Conservation (phyloP, 2,888 invertebrate genomes). For the Dryocosmus kuriphilus region DNA sequence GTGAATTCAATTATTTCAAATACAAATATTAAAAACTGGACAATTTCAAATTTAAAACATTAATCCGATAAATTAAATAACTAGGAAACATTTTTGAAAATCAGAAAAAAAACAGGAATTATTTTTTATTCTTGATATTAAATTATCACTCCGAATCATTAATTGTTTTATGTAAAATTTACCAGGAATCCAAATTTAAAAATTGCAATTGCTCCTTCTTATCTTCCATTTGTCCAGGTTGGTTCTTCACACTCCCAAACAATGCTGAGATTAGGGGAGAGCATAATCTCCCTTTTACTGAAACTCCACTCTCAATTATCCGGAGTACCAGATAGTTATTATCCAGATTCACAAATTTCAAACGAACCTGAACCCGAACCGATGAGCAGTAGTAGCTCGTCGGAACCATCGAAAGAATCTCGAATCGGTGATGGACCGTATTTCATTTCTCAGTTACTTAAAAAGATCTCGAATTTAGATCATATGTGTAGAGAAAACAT, state of each 20-base stretch:
- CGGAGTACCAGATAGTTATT: conserved; percentile 89
- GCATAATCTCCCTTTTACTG: conserved; percentile 92
- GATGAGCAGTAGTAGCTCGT: conserved; percentile 58
- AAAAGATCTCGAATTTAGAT: conserved; percentile 86
- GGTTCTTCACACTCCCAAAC: conserved; percentile 71
- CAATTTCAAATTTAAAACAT: no score
- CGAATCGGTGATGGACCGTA: conserved; percentile 91
- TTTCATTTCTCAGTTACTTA: conserved; percentile 90
- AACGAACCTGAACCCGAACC: conserved; percentile 67
- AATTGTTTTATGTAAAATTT: no score
- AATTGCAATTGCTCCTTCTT: no score
- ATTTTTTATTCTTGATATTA: no score
- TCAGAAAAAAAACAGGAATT: no score
- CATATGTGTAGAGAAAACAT: conserved; percentile 85
- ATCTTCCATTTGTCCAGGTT: conserved; percentile 51
- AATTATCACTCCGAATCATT: no score
- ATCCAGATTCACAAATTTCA: conserved; percentile 65
- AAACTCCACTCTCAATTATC: conserved; percentile 94
- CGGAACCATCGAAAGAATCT: conserved; percentile 65
- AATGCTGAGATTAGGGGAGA: conserved; percentile 86
- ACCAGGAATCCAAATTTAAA: no score
- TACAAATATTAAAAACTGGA: no score
- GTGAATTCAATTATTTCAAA: no score
- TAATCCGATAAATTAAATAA: no score
- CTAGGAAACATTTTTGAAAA: no score